phyloP scores from a whole-genome alignment of 2,888 invertebrate genomes.

The Hypercompe scribonia region DNA sequence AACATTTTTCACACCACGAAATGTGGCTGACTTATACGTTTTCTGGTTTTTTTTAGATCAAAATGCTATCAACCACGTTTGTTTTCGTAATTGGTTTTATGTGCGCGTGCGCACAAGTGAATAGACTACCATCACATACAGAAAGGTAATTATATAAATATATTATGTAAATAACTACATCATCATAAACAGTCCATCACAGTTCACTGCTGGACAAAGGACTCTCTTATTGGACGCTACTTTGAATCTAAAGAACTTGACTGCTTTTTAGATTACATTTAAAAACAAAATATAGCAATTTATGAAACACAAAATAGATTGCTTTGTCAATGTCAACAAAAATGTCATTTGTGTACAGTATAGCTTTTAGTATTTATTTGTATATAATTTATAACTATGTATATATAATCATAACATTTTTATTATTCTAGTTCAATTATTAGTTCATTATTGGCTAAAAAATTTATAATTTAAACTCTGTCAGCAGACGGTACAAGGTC shows the following conservation, averaged over 20 bases:
- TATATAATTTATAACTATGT: too few species aligned
- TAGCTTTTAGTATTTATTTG: too few species aligned
- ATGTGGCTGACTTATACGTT: not conserved
- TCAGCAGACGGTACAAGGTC: not conserved
- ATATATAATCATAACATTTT: too few species aligned
- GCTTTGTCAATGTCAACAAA: too few species aligned
- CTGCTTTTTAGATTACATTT: not conserved
- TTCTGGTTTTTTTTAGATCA: conserved; percentile 36
- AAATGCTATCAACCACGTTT: conserved; percentile 43
- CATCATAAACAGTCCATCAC: too few species aligned
- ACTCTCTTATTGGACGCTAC: too few species aligned
- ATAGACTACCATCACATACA: conserved; percentile 46
- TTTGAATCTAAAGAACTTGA: too few species aligned
- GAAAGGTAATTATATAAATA: conserved; percentile 44
- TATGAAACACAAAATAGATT: not conserved
- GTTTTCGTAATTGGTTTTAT: conserved; percentile 46
- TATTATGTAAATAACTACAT: too few species aligned
- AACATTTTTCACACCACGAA: not conserved
- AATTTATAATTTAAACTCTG: not conserved
- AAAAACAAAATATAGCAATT: not conserved
- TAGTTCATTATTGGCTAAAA: not conserved
- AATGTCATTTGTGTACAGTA: too few species aligned
- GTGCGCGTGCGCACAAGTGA: conserved; percentile 53
- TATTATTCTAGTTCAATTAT: too few species aligned
- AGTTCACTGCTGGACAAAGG: too few species aligned